A percentile compares a stretch with the other conserved stretches of the same genome.
phyloP scores from a whole-genome alignment of 2,113 vertebrate genomes.

The Apeltes quadracus region DNA sequence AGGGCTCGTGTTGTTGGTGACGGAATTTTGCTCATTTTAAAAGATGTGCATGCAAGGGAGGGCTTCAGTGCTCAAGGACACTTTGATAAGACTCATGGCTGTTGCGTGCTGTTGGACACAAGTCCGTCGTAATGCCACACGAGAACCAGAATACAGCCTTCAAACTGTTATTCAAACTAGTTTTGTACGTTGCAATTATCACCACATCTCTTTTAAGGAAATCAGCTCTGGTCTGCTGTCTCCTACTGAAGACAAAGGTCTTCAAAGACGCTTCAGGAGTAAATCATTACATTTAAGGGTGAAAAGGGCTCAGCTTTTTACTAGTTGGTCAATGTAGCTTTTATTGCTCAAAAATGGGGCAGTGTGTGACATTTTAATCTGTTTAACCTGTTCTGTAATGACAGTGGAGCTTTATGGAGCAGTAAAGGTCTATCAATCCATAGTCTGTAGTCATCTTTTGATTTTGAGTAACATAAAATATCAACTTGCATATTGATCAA shows the following conservation, averaged over 20 bases:
- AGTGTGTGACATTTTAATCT: too few species aligned
- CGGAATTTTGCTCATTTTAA: background rate
- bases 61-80: background rate
- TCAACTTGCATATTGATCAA: background rate
- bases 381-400: background rate
- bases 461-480: background rate
- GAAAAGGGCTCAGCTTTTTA: background rate
- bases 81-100: accelerated
- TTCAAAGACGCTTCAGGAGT: background rate
- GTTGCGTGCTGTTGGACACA: background rate
- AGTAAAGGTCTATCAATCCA: background rate
- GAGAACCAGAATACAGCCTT: background rate
- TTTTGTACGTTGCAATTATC: too few species aligned
- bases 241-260: too few species aligned
- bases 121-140: background rate
- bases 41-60: accelerated
- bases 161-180: background rate
- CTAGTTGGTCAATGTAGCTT: too few species aligned
- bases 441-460: background rate
- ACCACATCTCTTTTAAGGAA: too few species aligned
- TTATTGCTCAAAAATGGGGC: too few species aligned
- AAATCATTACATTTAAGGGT: background rate
- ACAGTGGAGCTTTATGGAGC: background rate
- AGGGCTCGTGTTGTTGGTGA: background rate
- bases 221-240: too few species aligned